These are phyloP conservation scores for Brachirus orientalis DNA, from an alignment of 2,113 vertebrate species.

Conservation along the genomic window DNA sequence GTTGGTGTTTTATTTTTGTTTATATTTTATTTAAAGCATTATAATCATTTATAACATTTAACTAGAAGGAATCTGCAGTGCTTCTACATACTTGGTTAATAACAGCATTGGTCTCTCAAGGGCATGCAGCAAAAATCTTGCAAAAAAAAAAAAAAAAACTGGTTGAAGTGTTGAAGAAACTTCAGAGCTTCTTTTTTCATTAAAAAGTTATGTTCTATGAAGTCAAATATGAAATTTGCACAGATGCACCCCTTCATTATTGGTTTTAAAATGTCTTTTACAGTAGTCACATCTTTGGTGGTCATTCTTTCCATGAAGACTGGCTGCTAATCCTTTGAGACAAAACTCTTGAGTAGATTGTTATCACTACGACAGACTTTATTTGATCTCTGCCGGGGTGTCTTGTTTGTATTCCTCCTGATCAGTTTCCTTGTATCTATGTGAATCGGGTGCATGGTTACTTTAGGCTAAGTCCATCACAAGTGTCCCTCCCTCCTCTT, in stretches of 20 bases:
- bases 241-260: background rate
- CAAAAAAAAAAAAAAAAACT: background rate
- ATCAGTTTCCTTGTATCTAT: conserved; percentile 65
- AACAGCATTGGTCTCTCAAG: background rate
- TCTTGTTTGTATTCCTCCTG: conserved; percentile 57
- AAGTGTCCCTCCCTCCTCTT: conserved; percentile 68
- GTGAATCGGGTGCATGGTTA: conserved; percentile 53
- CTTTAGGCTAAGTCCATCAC: conserved; percentile 70
- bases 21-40: background rate
- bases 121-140: background rate
- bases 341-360: conserved; percentile 31
- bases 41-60: too few relatives aligned
- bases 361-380: conserved; percentile 14
- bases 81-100: too few relatives aligned
- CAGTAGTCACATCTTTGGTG: background rate
- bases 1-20: background rate
- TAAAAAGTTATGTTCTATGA: conserved; percentile 7
- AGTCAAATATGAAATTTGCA: conserved; percentile 1
- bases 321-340: conserved; percentile 27
- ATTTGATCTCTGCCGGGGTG: conserved; percentile 55
- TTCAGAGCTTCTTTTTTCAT: background rate
- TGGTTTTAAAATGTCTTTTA: conserved; percentile 1
- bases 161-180: background rate
- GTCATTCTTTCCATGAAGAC: conserved; percentile 2
- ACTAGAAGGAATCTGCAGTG: background rate